Evolutionary conservation across 1,140 invertebrate species (phyloP), one percentile per base, ranked within the genome.

Genomic region (Leptinotarsa lineolata): DNA sequence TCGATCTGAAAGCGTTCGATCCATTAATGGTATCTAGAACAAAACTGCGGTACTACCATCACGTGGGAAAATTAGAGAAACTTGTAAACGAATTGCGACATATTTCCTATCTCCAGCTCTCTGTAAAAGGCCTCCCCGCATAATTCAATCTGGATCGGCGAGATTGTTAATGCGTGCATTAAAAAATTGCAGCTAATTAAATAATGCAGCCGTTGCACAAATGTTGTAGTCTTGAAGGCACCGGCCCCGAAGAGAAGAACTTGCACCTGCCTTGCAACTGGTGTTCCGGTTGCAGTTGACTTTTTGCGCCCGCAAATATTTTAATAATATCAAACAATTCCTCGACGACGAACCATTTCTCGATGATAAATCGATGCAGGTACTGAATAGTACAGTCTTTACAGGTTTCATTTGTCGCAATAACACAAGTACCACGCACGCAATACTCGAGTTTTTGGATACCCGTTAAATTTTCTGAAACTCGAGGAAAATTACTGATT

Each of bases 321-420:
- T 81, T 81, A 81, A 81, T 81, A 81, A 79, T 81, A 81, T 81
- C 80, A 81, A 80, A 80, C 79, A 81, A 79, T 78, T 77, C 78
- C 75, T 66, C 68, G 73, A 73, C 73, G 71, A 74, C 65, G 64
- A 66, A 73, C 73, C 74, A 77, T 78, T 77, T 78, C 71, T 73
- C 74, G 72, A 75, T 79, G 76, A 79, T 79, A 79, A 79, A 79
- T 77, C 72, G 76, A 58, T 30, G 66, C 60, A 65, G 64, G 68
- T 74, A 58, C 39, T 72, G 59, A 67, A 71, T 39, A 39, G 30
- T 39, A 39, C 30, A 39, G 30, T 39, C 30, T 39, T 39, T 39
- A 11, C 30, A 39, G 30, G 30, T 39, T 39, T 39, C 30, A 39
- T 11, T 39, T 8, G 8, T 11, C 2, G 30, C 30, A 39, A 39